Percentiles rank a stretch among this genome's conserved stretches.
Evolutionary conservation across 2,113 vertebrate species (phyloP).

Genomic region (Pterophyllum scalare): DNA sequence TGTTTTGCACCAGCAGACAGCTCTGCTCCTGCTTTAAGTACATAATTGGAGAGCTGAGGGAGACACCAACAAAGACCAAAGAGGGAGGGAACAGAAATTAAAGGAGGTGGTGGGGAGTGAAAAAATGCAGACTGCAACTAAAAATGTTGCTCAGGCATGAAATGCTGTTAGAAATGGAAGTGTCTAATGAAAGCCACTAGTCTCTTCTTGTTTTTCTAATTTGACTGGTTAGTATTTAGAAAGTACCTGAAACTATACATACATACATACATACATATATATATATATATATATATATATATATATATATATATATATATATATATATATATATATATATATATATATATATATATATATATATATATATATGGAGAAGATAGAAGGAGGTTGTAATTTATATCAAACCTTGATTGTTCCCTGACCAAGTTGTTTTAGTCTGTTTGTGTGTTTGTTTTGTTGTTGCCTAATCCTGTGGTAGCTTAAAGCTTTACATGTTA

Average conservation of each 20-base stretch:
- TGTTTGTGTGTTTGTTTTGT: neutral
- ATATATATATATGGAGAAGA: too few relatives aligned
- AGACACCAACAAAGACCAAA: conserved; percentile 15
- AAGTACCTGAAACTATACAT: too few relatives aligned
- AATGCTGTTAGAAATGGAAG: neutral
- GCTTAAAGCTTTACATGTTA: neutral
- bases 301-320: too few relatives aligned
- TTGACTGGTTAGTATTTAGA: neutral
- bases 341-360: too few relatives aligned
- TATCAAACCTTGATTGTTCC: neutral
- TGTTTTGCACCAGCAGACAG: conserved; percentile 43
- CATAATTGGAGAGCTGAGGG: conserved; percentile 53
- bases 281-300: too few relatives aligned
- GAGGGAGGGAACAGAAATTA: neutral
- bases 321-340: too few relatives aligned
- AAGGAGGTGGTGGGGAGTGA: neutral
- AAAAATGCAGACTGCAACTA: neutral
- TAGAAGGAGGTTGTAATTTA: neutral
- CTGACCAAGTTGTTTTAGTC: neutral
- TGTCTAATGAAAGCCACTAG: neutral
- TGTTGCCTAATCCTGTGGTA: neutral
- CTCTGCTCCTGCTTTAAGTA: conserved; percentile 47
- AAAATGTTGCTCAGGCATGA: neutral
- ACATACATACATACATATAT: too few relatives aligned
- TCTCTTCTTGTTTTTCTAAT: neutral